Percentiles rank a stretch among this genome's conserved stretches.
Evolutionary conservation across 2,888 invertebrate genomes (phyloP).

Genomic region (Dynastes hyllus): DNA sequence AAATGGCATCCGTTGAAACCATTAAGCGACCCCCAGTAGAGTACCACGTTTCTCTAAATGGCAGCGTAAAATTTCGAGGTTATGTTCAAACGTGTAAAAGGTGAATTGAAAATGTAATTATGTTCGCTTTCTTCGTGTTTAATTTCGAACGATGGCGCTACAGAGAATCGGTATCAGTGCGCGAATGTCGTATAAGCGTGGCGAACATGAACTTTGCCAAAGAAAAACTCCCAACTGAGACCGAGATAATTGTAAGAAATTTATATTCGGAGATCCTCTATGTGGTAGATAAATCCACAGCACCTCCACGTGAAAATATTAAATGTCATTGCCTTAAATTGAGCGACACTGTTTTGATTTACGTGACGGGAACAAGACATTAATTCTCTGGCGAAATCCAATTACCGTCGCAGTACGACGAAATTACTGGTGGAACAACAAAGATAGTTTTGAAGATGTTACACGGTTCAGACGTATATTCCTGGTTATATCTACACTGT

Average conservation of each 20-base stretch:
- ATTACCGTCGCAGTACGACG: constrained; percentile 25
- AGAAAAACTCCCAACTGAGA: constrained; percentile 9
- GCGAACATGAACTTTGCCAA: background rate
- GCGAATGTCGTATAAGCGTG: background rate
- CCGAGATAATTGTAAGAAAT: constrained; percentile 16
- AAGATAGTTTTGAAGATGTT: constrained; percentile 41
- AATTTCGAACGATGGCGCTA: constrained; percentile 19
- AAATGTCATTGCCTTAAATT: constrained; percentile 16
- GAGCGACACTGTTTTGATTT: constrained; percentile 32
- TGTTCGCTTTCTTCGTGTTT: constrained; percentile 17
- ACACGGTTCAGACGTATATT: constrained; percentile 33
- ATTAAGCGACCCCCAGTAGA: constrained; percentile 12
- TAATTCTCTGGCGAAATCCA: constrained; percentile 33
- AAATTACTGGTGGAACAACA: constrained; percentile 40
- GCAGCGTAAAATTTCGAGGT: constrained; percentile 1
- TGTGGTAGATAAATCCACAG: constrained; percentile 2
- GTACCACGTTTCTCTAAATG: background rate
- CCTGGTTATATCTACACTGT: constrained; percentile 8
- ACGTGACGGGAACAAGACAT: constrained; percentile 39
- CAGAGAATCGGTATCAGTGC: no score
- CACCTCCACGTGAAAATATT: constrained; percentile 17
- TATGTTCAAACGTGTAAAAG: constrained; percentile 7
- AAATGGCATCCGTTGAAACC: background rate
- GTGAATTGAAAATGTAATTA: constrained; percentile 19
- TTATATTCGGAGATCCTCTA: background rate